Evolutionary conservation across 2,888 invertebrate species (phyloP).

Genomic region (Acrobasis repandana): DNA sequence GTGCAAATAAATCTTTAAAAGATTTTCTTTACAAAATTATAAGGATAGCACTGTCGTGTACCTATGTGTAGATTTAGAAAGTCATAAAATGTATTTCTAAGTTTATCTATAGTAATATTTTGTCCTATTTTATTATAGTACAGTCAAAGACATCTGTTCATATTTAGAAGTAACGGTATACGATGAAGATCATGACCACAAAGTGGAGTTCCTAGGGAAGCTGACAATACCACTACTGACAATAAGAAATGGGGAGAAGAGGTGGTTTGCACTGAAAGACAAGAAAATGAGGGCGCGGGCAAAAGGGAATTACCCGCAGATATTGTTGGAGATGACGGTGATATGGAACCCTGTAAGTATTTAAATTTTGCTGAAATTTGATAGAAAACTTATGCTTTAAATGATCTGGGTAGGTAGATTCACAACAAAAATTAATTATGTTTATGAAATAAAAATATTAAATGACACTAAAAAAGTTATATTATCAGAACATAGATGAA

Average conservation of each 20-base stretch:
- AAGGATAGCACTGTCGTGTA: too few relatives aligned
- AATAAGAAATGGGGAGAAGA: conserved; percentile 94
- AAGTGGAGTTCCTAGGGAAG: conserved; percentile 98
- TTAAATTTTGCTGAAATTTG: neutral
- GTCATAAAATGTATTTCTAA: too few relatives aligned
- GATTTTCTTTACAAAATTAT: too few relatives aligned
- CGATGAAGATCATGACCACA: conserved; percentile 98
- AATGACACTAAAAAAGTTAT: neutral
- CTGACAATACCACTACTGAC: conserved; percentile 93
- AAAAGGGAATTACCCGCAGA: conserved; percentile 95
- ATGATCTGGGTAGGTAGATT: too few relatives aligned
- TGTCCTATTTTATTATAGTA: conserved; percentile 75
- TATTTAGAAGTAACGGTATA: conserved; percentile 97
- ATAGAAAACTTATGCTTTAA: too few relatives aligned
- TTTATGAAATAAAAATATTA: neutral
- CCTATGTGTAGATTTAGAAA: too few relatives aligned
- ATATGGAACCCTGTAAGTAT: conserved; percentile 93
- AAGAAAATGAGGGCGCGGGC: conserved; percentile 94
- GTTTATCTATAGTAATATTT: too few relatives aligned
- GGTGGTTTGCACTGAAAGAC: conserved; percentile 98
- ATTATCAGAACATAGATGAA: too few relatives aligned
- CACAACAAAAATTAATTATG: too few relatives aligned
- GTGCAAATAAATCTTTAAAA: too few relatives aligned
- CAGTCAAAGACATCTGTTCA: conserved; percentile 97
- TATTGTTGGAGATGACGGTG: conserved; percentile 94